These are phyloP conservation scores for Mesochorus sp. DNA, from an alignment of 2,888 invertebrate species.

Conservation along the genomic window DNA sequence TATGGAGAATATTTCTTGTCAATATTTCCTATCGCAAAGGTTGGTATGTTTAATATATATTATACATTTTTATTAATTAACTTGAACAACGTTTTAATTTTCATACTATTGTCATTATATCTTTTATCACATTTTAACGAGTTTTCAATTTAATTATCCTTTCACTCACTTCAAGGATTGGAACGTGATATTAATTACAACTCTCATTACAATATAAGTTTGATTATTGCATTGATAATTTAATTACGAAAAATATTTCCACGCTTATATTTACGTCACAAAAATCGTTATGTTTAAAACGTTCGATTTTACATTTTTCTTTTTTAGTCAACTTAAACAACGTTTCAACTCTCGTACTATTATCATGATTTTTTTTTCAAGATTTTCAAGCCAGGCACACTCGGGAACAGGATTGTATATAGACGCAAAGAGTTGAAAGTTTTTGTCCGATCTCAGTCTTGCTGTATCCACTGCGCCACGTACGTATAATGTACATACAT, in stretches of 20 bases:
- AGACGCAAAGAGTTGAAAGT: constrained; percentile 41
- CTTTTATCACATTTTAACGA: neutral
- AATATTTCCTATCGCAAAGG: too few relatives aligned
- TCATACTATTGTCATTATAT: neutral
- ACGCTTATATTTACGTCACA: too few relatives aligned
- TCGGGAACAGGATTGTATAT: neutral
- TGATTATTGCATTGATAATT: too few relatives aligned
- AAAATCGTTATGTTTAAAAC: too few relatives aligned
- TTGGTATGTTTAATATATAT: constrained; percentile 4
- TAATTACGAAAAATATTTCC: too few relatives aligned
- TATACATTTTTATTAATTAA: neutral
- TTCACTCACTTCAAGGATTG: neutral
- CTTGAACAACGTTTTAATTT: neutral
- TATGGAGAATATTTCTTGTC: too few relatives aligned
- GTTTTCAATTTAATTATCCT: neutral
- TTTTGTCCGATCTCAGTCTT: constrained; percentile 30
- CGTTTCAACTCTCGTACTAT: neutral
- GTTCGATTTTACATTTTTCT: neutral
- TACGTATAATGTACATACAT: neutral
- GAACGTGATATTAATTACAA: too few relatives aligned
- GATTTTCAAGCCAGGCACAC: neutral
- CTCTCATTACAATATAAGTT: too few relatives aligned
- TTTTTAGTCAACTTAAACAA: too few relatives aligned
- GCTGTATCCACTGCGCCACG: constrained; percentile 29
- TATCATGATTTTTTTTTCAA: neutral